phyloP scores from a whole-genome alignment of 2,113 vertebrate species.

The Chloebia gouldiae region DNA sequence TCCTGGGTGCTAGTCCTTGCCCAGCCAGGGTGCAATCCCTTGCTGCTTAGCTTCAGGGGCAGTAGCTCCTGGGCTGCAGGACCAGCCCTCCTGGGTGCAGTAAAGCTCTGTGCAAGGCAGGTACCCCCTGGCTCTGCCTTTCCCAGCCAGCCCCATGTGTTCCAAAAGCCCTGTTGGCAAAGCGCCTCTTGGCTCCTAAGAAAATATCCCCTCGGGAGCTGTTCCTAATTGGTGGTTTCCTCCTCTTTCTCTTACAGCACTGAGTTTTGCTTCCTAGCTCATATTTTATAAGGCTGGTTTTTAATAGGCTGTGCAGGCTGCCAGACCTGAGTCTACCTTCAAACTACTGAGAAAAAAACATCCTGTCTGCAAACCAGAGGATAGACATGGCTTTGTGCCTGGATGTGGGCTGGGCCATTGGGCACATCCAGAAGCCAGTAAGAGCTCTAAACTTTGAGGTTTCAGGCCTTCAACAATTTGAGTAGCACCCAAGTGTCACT shows the following conservation, averaged over 20 bases:
- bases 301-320: constrained; percentile 1
- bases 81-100: not conserved
- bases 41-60: not conserved
- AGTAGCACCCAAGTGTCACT: not conserved
- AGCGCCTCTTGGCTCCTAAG: constrained; percentile 42
- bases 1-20: not conserved
- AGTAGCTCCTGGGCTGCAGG: not conserved
- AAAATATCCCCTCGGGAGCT: constrained; percentile 12
- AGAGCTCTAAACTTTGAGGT: not conserved
- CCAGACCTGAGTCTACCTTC: constrained; percentile 43
- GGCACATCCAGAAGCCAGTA: not conserved
- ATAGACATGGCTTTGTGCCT: not conserved
- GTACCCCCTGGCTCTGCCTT: not conserved
- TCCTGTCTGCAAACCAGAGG: constrained; percentile 11
- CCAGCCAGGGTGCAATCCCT: not conserved
- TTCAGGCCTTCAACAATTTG: not conserved
- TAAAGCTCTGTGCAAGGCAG: not conserved
- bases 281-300: constrained; percentile 56
- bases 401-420: not conserved
- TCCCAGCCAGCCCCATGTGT: not conserved
- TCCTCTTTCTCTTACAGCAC: not conserved
- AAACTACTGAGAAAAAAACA: not conserved
- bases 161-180: constrained; percentile 44
- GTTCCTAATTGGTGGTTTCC: constrained; percentile 67
- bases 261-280: constrained; percentile 51